Evolutionary conservation across 2,797 vertebrate genomes (phyloP).

Genomic region (Pelodytes ibericus): DNA sequence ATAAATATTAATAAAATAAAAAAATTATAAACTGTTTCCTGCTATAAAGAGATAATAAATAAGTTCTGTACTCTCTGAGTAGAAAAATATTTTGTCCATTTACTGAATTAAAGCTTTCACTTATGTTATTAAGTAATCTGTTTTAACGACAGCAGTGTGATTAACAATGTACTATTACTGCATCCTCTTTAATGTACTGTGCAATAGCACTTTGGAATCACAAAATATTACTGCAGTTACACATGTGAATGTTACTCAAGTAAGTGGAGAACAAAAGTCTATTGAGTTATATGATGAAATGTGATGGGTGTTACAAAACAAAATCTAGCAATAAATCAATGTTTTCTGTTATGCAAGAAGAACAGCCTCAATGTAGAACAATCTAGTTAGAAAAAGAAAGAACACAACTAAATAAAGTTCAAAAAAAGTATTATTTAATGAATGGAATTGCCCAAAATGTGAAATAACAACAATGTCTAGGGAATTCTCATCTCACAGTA

Average conservation of each 20-base stretch:
- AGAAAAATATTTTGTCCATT: background rate
- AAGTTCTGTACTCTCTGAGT: background rate
- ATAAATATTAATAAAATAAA: no score
- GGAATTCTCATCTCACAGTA: no score
- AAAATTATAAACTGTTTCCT: background rate
- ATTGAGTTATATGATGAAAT: constrained; percentile 4
- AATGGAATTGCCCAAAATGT: no score
- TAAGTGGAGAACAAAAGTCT: constrained; percentile 34
- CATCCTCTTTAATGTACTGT: constrained; percentile 26
- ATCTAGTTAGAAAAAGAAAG: no score
- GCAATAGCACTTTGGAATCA: background rate
- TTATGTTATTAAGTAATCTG: background rate
- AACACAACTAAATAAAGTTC: no score
- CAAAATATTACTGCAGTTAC: constrained; percentile 27
- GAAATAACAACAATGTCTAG: no score
- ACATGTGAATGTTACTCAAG: constrained; percentile 16
- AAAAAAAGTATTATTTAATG: no score
- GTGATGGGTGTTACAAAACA: constrained; percentile 21
- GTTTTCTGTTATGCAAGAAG: no score
- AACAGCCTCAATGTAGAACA: no score
- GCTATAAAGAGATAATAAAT: background rate
- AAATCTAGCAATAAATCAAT: no score
- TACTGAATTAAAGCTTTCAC: background rate
- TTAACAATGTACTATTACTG: constrained; percentile 14
- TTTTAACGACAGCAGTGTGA: constrained; percentile 13